Conservation (phyloP, 2,113 vertebrate genomes). For the Rynchops niger region DNA sequence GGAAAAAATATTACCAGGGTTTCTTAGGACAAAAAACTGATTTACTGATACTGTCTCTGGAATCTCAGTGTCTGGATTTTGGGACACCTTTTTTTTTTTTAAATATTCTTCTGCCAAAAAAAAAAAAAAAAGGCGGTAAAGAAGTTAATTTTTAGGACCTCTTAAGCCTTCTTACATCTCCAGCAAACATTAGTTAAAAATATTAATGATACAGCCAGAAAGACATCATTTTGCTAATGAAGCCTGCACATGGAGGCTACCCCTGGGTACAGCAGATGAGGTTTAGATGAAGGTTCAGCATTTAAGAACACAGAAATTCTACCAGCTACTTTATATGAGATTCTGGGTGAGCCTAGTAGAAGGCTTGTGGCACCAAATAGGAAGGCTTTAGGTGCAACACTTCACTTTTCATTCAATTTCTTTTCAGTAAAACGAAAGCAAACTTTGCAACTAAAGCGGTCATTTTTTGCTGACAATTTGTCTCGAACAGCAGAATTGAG, state of each 20-base stretch:
- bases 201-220: neutral
- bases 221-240: neutral
- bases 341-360: neutral
- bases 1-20: neutral
- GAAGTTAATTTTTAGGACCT: neutral
- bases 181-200: neutral
- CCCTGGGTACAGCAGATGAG: neutral
- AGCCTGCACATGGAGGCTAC: neutral
- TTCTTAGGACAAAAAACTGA: neutral
- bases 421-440: neutral
- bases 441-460: neutral
- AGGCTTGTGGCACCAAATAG: rapidly evolving
- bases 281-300: neutral
- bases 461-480: neutral
- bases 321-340: neutral
- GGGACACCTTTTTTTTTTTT: neutral
- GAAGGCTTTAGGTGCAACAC: neutral
- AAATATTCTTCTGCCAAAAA: neutral
- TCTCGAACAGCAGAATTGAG: neutral
- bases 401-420: neutral
- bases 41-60: neutral
- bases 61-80: neutral
- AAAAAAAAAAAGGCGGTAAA: neutral
- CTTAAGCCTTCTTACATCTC: neutral
- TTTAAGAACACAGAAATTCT: neutral